These are phyloP conservation scores for Drosophila azteca DNA, from an alignment of 1,140 invertebrate genomes.

Conservation along the genomic window DNA sequence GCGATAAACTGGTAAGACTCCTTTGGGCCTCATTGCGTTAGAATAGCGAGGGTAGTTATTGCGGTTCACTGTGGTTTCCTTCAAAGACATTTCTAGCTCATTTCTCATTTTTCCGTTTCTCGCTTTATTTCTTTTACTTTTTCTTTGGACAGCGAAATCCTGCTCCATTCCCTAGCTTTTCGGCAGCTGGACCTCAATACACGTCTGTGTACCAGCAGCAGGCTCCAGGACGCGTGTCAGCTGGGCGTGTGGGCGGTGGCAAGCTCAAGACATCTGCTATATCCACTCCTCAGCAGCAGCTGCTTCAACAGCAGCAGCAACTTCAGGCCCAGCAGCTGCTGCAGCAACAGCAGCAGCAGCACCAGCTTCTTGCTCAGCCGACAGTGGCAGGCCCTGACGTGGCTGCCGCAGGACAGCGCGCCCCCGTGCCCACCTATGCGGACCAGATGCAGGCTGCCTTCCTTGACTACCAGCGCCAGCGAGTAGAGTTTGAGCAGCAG, in stretches of 20 bases:
- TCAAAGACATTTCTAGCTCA: neutral
- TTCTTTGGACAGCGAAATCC: constrained; percentile 24
- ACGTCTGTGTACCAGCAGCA: constrained; percentile 27
- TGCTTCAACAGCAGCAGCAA: constrained; percentile 29
- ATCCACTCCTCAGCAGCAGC: constrained; percentile 17
- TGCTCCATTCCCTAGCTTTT: constrained; percentile 31
- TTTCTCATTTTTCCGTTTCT: neutral
- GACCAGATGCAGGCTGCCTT: constrained; percentile 75
- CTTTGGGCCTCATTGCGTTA: neutral
- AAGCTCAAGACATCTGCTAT: constrained; percentile 20
- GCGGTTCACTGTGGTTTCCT: no score
- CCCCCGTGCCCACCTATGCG: constrained; percentile 52
- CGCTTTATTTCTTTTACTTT: neutral
- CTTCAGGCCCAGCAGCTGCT: constrained; percentile 6
- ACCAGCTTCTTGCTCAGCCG: constrained; percentile 10
- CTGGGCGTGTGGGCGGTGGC: neutral
- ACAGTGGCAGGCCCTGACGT: neutral
- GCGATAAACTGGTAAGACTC: constrained; percentile 24
- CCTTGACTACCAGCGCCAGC: constrained; percentile 64
- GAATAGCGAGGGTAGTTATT: neutral
- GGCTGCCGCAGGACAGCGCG: neutral
- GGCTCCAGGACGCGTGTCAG: constrained; percentile 1
- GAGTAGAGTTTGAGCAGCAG: constrained; percentile 64
- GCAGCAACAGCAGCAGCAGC: constrained; percentile 28
- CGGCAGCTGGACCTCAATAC: constrained; percentile 37